phyloP scores from a whole-genome alignment of 2,888 invertebrate genomes.

The Apotomis turbidana region DNA sequence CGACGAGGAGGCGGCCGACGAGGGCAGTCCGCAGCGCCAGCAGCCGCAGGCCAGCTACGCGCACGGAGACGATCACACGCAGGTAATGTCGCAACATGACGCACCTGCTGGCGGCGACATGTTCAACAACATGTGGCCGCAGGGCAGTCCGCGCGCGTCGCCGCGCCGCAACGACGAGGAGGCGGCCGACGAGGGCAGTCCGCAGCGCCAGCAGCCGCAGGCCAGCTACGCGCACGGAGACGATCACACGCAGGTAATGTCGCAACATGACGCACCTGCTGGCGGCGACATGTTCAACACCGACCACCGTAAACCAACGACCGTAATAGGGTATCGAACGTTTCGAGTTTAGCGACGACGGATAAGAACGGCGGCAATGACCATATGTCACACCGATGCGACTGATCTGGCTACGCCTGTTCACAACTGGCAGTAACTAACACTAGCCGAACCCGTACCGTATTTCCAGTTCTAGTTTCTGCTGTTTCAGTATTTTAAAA shows the following conservation, averaged over 20 bases:
- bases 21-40: slow-evolving; percentile 55
- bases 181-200: slow-evolving; percentile 55
- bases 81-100: slow-evolving; percentile 76
- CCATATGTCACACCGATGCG: too few relatives aligned
- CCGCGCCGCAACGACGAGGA: slow-evolving; percentile 55
- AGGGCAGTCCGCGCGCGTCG: slow-evolving; percentile 51
- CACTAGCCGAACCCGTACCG: too few relatives aligned
- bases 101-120: slow-evolving; percentile 87
- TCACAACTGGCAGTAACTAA: too few relatives aligned
- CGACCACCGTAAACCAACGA: too few relatives aligned
- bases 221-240: slow-evolving; percentile 52
- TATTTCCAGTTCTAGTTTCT: too few relatives aligned
- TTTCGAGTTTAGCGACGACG: too few relatives aligned
- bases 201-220: slow-evolving; percentile 52
- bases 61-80: slow-evolving; percentile 56
- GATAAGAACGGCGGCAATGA: too few relatives aligned
- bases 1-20: slow-evolving; percentile 55
- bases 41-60: slow-evolving; percentile 48
- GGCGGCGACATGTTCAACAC: slow-evolving; percentile 90
- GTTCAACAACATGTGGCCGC: slow-evolving; percentile 84
- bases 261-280: slow-evolving; percentile 85
- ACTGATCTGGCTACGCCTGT: too few relatives aligned
- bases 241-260: slow-evolving; percentile 51
- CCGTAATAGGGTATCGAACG: too few relatives aligned
- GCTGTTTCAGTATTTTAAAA: too few relatives aligned